phyloP scores from a whole-genome alignment of 2,888 invertebrate species.

The Drosophila tripunctata region DNA sequence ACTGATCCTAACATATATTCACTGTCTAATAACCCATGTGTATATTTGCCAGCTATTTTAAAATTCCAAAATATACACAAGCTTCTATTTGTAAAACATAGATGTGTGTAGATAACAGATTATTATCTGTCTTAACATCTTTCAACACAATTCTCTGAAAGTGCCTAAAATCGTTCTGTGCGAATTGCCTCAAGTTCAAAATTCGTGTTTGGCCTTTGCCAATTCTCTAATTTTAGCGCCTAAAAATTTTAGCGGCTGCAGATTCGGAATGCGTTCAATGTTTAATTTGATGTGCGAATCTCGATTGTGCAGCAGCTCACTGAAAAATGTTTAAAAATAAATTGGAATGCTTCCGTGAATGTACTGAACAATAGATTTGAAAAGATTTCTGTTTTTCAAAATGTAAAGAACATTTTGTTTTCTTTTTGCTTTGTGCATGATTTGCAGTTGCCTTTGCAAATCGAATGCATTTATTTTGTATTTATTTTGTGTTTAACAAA shows the following conservation, averaged over 20 bases:
- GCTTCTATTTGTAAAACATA: neutral
- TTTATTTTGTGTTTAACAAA: slow-evolving; percentile 8
- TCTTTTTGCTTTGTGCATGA: neutral
- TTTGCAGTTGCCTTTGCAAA: neutral
- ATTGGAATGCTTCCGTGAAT: slow-evolving; percentile 51
- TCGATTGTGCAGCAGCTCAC: slow-evolving; percentile 15
- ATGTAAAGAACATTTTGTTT: neutral
- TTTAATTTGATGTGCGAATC: slow-evolving; percentile 33
- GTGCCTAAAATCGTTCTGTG: neutral
- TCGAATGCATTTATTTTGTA: neutral
- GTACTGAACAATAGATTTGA: slow-evolving; percentile 10
- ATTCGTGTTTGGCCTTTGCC: slow-evolving; percentile 75
- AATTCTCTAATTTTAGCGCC: slow-evolving; percentile 52
- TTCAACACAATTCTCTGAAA: neutral
- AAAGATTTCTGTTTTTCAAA: neutral
- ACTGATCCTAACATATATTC: neutral
- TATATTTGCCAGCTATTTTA: neutral
- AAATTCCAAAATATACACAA: neutral
- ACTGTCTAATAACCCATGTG: neutral
- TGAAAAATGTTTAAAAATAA: slow-evolving; percentile 57
- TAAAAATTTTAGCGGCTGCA: slow-evolving; percentile 31
- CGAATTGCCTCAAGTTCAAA: slow-evolving; percentile 68
- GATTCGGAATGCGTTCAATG: slow-evolving; percentile 63
- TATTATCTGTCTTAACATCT: neutral
- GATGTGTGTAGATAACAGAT: neutral